These are phyloP conservation scores for Chrysolophus pictus DNA, from an alignment of 2,797 vertebrate species.

Conservation along the genomic window DNA sequence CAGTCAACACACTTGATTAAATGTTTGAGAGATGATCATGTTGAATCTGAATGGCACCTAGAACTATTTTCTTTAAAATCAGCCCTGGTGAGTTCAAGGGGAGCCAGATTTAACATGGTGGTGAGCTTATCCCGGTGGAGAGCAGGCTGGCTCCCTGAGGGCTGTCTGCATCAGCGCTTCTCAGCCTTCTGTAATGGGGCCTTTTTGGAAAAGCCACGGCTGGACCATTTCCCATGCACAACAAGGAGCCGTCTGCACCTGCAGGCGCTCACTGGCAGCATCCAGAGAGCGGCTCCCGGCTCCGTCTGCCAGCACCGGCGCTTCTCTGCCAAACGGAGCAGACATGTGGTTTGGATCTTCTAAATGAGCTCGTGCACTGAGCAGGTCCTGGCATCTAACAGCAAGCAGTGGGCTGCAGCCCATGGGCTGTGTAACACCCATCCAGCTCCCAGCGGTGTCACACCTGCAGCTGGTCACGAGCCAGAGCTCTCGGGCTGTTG, in stretches of 20 bases:
- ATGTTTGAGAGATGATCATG: neutral
- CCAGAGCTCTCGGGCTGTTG: neutral
- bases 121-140: accelerated
- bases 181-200: neutral
- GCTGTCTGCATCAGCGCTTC: neutral
- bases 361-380: neutral
- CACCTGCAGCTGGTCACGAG: neutral
- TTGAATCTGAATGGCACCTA: neutral
- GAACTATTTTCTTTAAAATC: neutral
- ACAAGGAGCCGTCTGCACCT: neutral
- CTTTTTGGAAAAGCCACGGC: neutral
- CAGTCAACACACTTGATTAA: neutral
- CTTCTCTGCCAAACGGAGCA: neutral
- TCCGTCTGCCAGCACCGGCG: neutral
- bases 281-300: neutral
- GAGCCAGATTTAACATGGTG: neutral
- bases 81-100: neutral
- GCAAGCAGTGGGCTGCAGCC: neutral
- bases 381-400: neutral
- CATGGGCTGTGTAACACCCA: neutral
- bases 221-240: accelerated
- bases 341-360: neutral
- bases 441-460: neutral
- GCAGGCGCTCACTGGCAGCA: slow-evolving; percentile 4
- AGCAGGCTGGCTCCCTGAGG: accelerated